Evolutionary conservation across 2,888 invertebrate species (phyloP).

Genomic region (Pristionchus arcanus): DNA sequence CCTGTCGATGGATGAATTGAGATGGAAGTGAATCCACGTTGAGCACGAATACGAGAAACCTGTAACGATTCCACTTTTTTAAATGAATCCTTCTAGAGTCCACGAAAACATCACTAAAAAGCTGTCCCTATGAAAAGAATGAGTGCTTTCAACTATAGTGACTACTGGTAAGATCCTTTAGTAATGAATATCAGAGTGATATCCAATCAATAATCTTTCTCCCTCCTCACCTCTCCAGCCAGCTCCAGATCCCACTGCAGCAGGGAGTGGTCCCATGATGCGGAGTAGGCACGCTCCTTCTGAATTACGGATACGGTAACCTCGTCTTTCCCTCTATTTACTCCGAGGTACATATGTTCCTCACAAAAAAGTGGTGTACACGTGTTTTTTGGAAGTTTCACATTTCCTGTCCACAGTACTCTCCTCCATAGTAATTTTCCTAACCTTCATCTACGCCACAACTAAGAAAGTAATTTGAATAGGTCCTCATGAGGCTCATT

Average conservation of each 20-base stretch:
- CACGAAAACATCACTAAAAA: no score
- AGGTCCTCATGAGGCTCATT: no score
- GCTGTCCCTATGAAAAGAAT: no score
- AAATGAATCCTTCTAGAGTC: not conserved
- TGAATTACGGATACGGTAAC: not conserved
- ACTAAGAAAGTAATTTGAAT: no score
- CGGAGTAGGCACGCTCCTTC: conserved; percentile 86
- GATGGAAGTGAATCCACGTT: conserved; percentile 90
- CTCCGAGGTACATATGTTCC: no score
- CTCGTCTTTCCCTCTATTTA: not conserved
- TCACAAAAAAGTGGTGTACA: no score
- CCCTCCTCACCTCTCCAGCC: conserved; percentile 60
- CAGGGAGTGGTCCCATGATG: conserved; percentile 96
- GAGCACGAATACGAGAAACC: conserved; percentile 65
- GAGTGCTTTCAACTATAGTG: not conserved
- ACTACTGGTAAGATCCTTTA: not conserved
- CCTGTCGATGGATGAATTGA: conserved; percentile 89
- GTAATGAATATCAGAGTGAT: not conserved
- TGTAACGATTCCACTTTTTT: conserved; percentile 53
- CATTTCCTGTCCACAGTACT: no score
- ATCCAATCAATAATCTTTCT: not conserved
- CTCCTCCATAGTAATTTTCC: no score
- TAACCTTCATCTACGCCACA: no score
- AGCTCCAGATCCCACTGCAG: conserved; percentile 91
- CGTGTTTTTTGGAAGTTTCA: no score